Evolutionary conservation across 2,113 vertebrate genomes (phyloP).

Genomic region (Cavia aperea): DNA sequence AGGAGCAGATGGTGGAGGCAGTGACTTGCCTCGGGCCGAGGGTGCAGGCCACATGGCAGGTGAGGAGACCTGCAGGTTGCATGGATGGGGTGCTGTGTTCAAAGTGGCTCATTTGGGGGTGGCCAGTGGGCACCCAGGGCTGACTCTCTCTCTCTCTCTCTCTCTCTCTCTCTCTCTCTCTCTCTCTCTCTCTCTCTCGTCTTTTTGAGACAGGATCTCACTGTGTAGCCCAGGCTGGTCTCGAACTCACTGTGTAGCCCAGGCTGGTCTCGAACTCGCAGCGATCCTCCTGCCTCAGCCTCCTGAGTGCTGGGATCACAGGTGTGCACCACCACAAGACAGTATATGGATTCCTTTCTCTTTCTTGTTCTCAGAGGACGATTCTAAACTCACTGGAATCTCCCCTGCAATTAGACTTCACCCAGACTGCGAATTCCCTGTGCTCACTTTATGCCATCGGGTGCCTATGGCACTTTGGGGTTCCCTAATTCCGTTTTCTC

Average conservation of each 20-base stretch:
- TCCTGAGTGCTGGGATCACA: too few relatives aligned
- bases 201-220: too few relatives aligned
- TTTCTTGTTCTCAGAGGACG: too few relatives aligned
- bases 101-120: not conserved
- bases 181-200: not conserved
- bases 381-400: not conserved
- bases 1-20: not conserved
- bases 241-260: too few relatives aligned
- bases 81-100: not conserved
- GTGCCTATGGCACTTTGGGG: slow-evolving; percentile 44
- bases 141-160: not conserved
- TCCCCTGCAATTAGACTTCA: not conserved
- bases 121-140: not conserved
- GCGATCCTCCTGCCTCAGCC: too few relatives aligned
- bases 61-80: not conserved
- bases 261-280: too few relatives aligned
- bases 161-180: not conserved
- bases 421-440: not conserved
- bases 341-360: not conserved
- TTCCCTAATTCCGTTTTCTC: slow-evolving; percentile 60
- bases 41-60: not conserved
- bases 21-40: not conserved
- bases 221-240: too few relatives aligned
- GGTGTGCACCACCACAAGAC: too few relatives aligned
- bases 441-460: not conserved